These are phyloP conservation scores for Acleris sparsana DNA, from an alignment of 2,888 invertebrate genomes.

Conservation along the genomic window DNA sequence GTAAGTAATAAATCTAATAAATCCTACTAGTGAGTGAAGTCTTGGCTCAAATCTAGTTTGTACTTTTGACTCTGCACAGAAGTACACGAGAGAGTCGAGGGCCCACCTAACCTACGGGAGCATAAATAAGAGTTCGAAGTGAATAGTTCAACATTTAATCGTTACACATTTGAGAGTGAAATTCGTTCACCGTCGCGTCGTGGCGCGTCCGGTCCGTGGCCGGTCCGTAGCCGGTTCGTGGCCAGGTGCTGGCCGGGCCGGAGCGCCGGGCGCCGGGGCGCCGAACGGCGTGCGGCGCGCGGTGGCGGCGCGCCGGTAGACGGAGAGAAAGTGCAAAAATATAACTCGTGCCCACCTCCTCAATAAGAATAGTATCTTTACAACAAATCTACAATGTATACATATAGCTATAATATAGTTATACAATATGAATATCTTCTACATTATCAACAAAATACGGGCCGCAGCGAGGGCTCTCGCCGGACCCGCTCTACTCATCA, in stretches of 20 bases:
- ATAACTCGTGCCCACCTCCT: constrained; percentile 48
- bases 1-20: too few relatives aligned
- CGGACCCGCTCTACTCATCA: constrained; percentile 54
- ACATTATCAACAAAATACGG: constrained; percentile 62
- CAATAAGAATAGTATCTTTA: constrained; percentile 41
- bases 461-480: constrained; percentile 34
- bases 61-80: too few relatives aligned
- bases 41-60: too few relatives aligned
- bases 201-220: background rate
- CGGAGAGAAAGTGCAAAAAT: constrained; percentile 66
- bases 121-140: constrained; percentile 39
- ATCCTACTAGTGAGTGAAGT: too few relatives aligned
- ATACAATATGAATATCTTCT: constrained; percentile 51
- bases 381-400: constrained; percentile 58
- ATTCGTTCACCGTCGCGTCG: constrained; percentile 42
- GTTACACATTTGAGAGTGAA: constrained; percentile 70
- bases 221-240: background rate
- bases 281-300: constrained; percentile 14
- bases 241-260: constrained; percentile 6
- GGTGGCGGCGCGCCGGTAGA: constrained; percentile 27
- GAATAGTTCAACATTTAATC: constrained; percentile 78
- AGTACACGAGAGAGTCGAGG: background rate
- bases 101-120: background rate
- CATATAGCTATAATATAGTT: constrained; percentile 56
- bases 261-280: background rate